Evolutionary conservation across 1,140 invertebrate species (phyloP).

Genomic region (Bicyclus anynana): DNA sequence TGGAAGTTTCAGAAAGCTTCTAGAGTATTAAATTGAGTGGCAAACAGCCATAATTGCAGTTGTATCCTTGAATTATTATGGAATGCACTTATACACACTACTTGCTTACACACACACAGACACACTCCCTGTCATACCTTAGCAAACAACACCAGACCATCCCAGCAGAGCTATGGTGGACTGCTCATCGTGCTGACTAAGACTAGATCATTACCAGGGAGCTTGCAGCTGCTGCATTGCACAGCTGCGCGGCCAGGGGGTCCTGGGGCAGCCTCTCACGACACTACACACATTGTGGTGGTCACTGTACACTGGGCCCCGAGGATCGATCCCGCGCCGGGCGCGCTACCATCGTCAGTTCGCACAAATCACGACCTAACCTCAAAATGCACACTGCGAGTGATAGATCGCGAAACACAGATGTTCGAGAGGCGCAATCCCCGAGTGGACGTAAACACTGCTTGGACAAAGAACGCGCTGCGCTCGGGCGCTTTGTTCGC

Average conservation of each 20-base stretch:
- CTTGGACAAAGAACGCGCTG: conserved; percentile 47
- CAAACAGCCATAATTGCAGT: too few species aligned
- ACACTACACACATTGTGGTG: conserved; percentile 34
- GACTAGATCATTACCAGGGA: conserved; percentile 32
- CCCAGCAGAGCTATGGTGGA: neutral
- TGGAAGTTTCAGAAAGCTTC: too few species aligned
- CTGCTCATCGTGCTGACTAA: neutral
- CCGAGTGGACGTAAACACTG: conserved; percentile 45
- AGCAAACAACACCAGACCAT: neutral
- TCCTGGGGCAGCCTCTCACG: conserved; percentile 20
- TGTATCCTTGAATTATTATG: too few species aligned
- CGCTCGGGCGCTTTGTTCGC: conserved; percentile 66
- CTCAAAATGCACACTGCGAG: conserved; percentile 68
- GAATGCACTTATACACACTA: too few species aligned
- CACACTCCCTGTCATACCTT: too few species aligned
- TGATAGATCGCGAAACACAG: conserved; percentile 60
- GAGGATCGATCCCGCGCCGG: conserved; percentile 19
- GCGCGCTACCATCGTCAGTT: conserved; percentile 21
- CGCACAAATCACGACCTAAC: conserved; percentile 64
- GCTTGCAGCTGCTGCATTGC: conserved; percentile 28
- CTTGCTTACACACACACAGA: too few species aligned
- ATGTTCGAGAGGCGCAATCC: conserved; percentile 60
- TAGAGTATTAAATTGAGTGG: too few species aligned
- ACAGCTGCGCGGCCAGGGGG: conserved; percentile 22
- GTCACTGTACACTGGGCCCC: conserved; percentile 34